Percentiles rank a stretch among this genome's conserved stretches.
phyloP scores from a whole-genome alignment of 1,140 invertebrate genomes.

The Temnothorax nylanderi region DNA sequence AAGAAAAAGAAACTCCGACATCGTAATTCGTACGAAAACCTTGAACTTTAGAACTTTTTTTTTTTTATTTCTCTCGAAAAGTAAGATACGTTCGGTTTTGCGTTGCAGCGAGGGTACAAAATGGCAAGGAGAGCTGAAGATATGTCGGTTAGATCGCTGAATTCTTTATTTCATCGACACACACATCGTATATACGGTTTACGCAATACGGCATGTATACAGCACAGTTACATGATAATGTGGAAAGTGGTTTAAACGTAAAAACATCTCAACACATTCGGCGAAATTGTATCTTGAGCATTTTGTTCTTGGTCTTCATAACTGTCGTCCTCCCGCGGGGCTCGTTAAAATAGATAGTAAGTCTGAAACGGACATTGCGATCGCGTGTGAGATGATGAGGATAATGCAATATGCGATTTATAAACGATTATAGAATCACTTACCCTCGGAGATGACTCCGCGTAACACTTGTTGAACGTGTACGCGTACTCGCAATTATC shows the following conservation, averaged over 20 bases:
- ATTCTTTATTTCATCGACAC: constrained; percentile 55
- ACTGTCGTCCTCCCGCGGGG: not conserved
- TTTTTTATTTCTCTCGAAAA: not conserved
- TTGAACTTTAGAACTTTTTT: not conserved
- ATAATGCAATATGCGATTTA: not conserved
- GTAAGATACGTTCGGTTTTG: not conserved
- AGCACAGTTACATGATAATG: constrained; percentile 29
- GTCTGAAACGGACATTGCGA: constrained; percentile 60
- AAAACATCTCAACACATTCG: constrained; percentile 38
- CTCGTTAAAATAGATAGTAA: constrained; percentile 70
- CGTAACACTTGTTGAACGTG: constrained; percentile 80
- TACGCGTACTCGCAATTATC: constrained; percentile 81
- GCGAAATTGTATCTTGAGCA: constrained; percentile 40
- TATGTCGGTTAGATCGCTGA: constrained; percentile 33
- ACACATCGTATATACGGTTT: constrained; percentile 32
- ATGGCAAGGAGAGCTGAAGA: not conserved
- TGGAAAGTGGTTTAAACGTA: constrained; percentile 51
- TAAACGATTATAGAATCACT: constrained; percentile 51
- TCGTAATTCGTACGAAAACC: not conserved
- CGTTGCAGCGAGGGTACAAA: not conserved
- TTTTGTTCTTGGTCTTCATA: constrained; percentile 48
- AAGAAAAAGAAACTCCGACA: not conserved
- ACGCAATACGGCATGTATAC: constrained; percentile 17
- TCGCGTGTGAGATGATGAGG: not conserved
- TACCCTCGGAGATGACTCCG: constrained; percentile 77